Conservation (phyloP, 2,888 invertebrate species). For the Drosophila gaucha region DNA sequence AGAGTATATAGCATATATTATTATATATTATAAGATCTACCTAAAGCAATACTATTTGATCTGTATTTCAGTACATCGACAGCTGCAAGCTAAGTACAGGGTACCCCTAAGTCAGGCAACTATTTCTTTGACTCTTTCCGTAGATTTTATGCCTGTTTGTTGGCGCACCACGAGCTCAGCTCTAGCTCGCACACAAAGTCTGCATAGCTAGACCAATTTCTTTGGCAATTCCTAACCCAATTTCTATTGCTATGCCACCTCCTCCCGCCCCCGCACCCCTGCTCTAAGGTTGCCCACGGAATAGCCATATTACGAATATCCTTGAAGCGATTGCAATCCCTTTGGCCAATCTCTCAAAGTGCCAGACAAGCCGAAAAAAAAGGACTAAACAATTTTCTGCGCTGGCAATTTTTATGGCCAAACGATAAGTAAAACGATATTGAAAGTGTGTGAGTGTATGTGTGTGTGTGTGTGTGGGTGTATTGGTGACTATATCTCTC, state of each 20-base stretch:
- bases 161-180: conserved; percentile 19
- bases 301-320: conserved; percentile 21
- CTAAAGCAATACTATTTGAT: too few relatives aligned
- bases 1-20: too few relatives aligned
- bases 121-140: too few relatives aligned
- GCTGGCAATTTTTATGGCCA: conserved; percentile 82
- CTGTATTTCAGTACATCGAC: too few relatives aligned
- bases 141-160: too few relatives aligned
- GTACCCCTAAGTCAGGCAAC: too few relatives aligned
- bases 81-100: too few relatives aligned
- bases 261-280: background rate
- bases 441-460: conserved; percentile 55
- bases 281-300: too few relatives aligned
- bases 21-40: too few relatives aligned
- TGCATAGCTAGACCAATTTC: conserved; percentile 20
- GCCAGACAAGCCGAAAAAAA: conserved; percentile 77
- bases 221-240: conserved; percentile 28
- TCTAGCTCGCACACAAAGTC: background rate
- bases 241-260: conserved; percentile 19
- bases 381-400: conserved; percentile 83
- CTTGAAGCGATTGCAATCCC: conserved; percentile 41
- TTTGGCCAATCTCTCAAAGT: conserved; percentile 80
- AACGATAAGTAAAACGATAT: conserved; percentile 82
- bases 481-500: conserved; percentile 1
- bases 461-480: conserved; percentile 15